These are phyloP conservation scores for Rhinoptilus africanus DNA, from an alignment of 2,113 vertebrate genomes.

Conservation along the genomic window DNA sequence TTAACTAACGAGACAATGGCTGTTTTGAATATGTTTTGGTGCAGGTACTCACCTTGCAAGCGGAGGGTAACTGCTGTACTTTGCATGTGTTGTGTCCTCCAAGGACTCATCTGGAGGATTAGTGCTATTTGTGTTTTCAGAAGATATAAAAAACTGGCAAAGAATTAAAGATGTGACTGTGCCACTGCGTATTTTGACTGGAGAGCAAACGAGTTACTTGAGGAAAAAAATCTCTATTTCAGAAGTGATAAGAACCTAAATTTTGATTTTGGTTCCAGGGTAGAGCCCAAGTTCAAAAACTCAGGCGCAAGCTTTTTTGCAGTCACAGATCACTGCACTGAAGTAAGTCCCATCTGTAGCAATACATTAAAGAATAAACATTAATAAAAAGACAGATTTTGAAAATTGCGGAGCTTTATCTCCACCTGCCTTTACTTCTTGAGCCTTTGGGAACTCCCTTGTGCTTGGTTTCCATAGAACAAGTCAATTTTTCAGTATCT, in stretches of 20 bases:
- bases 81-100: not conserved
- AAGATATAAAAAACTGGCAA: not conserved
- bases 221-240: not conserved
- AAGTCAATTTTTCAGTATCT: not conserved
- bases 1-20: not conserved
- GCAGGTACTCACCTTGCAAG: not conserved
- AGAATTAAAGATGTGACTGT: not conserved
- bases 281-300: not conserved
- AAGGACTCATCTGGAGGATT: not conserved
- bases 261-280: not conserved
- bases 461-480: not conserved
- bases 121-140: not conserved
- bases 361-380: not conserved
- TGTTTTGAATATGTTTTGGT: not conserved
- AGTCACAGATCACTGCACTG: not conserved
- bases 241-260: not conserved
- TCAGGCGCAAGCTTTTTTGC: fast-evolving
- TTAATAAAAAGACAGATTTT: not conserved
- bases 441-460: not conserved
- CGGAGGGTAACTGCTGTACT: not conserved
- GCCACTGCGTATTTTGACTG: not conserved
- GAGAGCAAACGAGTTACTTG: not conserved
- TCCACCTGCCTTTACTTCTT: not conserved
- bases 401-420: not conserved
- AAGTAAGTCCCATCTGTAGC: not conserved